phyloP scores from a whole-genome alignment of 2,888 invertebrate species.

The Caenorhabditis becei region DNA sequence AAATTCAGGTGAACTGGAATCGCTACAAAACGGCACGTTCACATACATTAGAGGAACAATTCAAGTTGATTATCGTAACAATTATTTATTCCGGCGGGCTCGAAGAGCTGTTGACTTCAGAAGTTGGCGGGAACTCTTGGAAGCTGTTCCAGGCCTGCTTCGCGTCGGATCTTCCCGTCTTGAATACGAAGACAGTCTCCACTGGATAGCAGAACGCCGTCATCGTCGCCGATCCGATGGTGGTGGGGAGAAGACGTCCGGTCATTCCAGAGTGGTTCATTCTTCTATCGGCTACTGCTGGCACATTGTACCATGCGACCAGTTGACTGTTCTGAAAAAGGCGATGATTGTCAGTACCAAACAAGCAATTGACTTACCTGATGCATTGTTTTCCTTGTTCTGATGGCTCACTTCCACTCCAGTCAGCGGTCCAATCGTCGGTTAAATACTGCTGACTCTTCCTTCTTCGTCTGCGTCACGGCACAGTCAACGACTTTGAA shows the following conservation, averaged over 20 bases:
- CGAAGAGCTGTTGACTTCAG: slow-evolving; percentile 35
- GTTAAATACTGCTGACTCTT: slow-evolving; percentile 84
- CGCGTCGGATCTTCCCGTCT: slow-evolving; percentile 75
- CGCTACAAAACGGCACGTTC: not conserved
- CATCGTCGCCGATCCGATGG: slow-evolving; percentile 77
- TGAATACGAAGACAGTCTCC: slow-evolving; percentile 77
- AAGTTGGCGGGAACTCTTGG: slow-evolving; percentile 67
- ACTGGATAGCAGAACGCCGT: slow-evolving; percentile 82
- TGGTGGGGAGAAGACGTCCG: slow-evolving; percentile 82
- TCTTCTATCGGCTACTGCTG: slow-evolving; percentile 88
- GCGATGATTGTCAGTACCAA: too few species aligned
- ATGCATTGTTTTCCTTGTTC: too few species aligned
- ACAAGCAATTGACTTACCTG: too few species aligned
- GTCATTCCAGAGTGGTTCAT: slow-evolving; percentile 89
- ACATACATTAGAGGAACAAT: not conserved
- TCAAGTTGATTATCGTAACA: not conserved
- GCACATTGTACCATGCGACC: too few species aligned
- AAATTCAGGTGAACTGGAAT: not conserved
- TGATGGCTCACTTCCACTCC: too few species aligned
- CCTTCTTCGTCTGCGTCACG: slow-evolving; percentile 64
- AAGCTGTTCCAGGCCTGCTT: slow-evolving; percentile 77
- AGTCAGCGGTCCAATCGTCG: slow-evolving; percentile 89
- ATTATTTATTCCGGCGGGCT: slow-evolving; percentile 46
- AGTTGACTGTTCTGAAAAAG: too few species aligned
- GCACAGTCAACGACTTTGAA: slow-evolving; percentile 74